phyloP scores from a whole-genome alignment of 2,113 vertebrate species.

The Trogon melanurus region DNA sequence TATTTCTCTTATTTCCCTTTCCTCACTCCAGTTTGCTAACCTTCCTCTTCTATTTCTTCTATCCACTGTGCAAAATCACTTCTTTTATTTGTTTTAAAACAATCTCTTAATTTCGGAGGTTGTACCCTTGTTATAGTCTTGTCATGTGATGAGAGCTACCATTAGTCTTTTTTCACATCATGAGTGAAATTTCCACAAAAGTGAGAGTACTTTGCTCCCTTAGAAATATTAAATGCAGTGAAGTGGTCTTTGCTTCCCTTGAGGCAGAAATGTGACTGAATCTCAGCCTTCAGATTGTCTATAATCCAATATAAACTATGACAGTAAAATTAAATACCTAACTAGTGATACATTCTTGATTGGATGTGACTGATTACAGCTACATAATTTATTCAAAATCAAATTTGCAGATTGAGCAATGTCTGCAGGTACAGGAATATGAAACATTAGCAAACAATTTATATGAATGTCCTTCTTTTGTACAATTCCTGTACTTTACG shows the following conservation, averaged over 20 bases:
- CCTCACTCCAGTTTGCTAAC: not conserved
- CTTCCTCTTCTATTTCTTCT: not conserved
- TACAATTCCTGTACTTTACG: not conserved
- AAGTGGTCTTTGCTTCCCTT: not conserved
- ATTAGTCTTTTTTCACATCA: not conserved
- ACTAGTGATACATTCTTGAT: not conserved
- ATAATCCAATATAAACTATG: not conserved
- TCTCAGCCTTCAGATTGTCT: not conserved
- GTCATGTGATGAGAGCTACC: not conserved
- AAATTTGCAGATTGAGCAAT: not conserved
- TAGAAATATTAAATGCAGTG: not conserved
- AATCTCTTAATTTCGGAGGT: not conserved
- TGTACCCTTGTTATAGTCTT: not conserved
- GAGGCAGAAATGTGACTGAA: not conserved
- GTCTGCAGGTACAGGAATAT: not conserved
- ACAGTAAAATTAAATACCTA: conserved; percentile 6
- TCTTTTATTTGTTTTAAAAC: not conserved
- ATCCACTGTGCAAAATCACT: not conserved
- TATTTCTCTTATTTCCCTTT: not conserved
- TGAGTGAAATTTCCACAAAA: not conserved
- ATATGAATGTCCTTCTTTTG: not conserved
- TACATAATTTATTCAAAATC: conserved; percentile 25
- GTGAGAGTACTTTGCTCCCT: not conserved
- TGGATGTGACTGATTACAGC: not conserved
- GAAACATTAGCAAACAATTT: not conserved